Evolutionary conservation across 2,888 invertebrate species (phyloP).

Genomic region (Netelia fuscicornis): DNA sequence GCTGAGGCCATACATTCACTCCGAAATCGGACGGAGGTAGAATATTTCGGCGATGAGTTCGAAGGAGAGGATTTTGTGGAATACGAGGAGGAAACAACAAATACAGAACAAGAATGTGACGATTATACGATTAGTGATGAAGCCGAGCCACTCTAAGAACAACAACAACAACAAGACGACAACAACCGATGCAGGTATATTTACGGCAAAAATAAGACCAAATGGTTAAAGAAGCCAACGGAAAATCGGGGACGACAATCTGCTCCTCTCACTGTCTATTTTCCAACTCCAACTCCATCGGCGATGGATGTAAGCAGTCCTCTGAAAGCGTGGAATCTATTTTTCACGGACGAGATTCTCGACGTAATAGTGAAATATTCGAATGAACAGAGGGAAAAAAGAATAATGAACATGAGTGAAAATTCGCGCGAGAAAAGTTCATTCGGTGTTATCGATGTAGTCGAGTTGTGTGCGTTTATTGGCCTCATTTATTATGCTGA

Average conservation of each 20-base stretch:
- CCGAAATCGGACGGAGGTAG: not conserved
- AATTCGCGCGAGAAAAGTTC: not conserved
- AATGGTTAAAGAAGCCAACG: conserved; percentile 8
- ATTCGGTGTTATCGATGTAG: not conserved
- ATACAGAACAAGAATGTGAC: not conserved
- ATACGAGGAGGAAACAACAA: not conserved
- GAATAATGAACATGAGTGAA: not conserved
- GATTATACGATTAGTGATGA: not conserved
- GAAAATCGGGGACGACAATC: not conserved
- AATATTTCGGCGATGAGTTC: conserved; percentile 3
- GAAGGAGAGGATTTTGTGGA: not conserved
- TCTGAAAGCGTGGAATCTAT: not conserved
- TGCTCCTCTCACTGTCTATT: not conserved
- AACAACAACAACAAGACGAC: not conserved
- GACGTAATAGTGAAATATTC: not conserved
- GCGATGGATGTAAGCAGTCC: conserved; percentile 9
- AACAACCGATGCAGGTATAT: not conserved
- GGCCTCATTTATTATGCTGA: conserved; percentile 12
- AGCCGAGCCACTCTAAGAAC: not conserved
- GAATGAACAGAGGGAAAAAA: not conserved
- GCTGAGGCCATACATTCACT: not conserved
- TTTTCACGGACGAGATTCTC: conserved; percentile 9
- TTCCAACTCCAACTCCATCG: not conserved
- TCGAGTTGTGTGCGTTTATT: not conserved
- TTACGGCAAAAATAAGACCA: not conserved